These are phyloP conservation scores for Molossus molossus DNA, from an alignment of 2,797 vertebrate species.

Conservation along the genomic window DNA sequence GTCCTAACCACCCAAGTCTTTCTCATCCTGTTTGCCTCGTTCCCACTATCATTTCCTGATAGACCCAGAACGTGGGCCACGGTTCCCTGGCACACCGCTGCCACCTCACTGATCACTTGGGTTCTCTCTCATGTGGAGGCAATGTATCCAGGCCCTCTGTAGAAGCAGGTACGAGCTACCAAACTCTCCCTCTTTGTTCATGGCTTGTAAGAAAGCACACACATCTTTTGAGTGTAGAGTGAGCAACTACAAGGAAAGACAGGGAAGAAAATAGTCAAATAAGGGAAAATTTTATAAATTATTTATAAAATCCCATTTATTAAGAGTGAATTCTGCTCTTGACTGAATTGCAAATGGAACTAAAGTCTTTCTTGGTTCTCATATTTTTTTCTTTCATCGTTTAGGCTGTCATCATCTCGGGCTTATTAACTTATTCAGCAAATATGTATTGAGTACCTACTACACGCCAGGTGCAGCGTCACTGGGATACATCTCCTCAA, in stretches of 20 bases:
- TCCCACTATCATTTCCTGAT: not conserved
- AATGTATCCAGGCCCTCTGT: not conserved
- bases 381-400: not conserved
- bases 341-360: not conserved
- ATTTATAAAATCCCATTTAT: conserved; percentile 36
- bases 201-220: not conserved
- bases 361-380: conserved; percentile 4
- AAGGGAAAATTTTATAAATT: conserved; percentile 44
- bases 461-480: not conserved
- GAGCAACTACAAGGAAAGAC: conserved; percentile 26
- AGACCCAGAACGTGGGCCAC: not conserved
- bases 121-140: not conserved
- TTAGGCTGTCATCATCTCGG: not conserved
- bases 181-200: not conserved
- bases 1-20: not conserved
- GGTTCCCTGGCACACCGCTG: not conserved
- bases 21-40: not conserved
- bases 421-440: conserved; percentile 1
- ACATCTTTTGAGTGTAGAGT: not conserved
- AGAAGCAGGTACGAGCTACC: not conserved
- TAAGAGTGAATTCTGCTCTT: not conserved
- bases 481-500: conserved; percentile 12
- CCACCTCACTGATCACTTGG: not conserved
- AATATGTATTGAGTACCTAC: not conserved
- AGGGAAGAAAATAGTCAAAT: conserved; percentile 27